Evolutionary conservation across 2,888 invertebrate species (phyloP), one percentile per base, ranked within the genome.

Genomic region (Crioceris asparagi): DNA sequence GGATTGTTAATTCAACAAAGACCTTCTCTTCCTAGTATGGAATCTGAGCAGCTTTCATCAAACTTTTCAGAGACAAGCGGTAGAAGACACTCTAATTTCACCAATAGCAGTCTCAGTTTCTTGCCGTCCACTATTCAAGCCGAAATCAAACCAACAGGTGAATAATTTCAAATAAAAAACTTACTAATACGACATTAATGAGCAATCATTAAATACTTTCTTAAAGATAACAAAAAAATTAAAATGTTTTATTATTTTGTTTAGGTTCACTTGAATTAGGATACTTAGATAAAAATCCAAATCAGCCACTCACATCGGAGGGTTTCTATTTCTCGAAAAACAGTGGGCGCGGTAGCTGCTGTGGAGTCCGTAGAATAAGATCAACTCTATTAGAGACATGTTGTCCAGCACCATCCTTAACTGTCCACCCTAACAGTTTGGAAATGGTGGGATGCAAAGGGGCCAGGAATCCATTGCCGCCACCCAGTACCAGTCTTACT

Each of bases 381-480:
- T 80, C 80, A 49, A 73, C 81, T 4, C 80, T 80, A 1, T 59
- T 82, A 48, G 81, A 80, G 60, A 77, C 79, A 31, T 75, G 77
- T 14, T 80, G 79, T 50, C 76, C 77, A 8, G 77, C 79, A 25
- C 48, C 54, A 11, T 77, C 82, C 58, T 67, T 85, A 52, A 77
- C 79, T n/a, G 77, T 82, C 12, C 83, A 85, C 64, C 84, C 84
- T 1, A 84, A 83, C 54, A 84, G 84, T 58, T 77, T 81, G 29
- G 33, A 33, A 11, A 23, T 33, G 23, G 17, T 33, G 27, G 75
- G 74, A 32, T 38, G 50, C 32, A 53, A 53, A 32, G 71, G 72
- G 54, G 37, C 37, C 8, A 74, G 77, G 49, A 79, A 79, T 60
- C 79, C 79, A 3, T 65, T 80, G 42, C 80, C 80, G 12, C 80